Conservation (phyloP, 2,888 invertebrate genomes). For the Thymelicus acteon region DNA sequence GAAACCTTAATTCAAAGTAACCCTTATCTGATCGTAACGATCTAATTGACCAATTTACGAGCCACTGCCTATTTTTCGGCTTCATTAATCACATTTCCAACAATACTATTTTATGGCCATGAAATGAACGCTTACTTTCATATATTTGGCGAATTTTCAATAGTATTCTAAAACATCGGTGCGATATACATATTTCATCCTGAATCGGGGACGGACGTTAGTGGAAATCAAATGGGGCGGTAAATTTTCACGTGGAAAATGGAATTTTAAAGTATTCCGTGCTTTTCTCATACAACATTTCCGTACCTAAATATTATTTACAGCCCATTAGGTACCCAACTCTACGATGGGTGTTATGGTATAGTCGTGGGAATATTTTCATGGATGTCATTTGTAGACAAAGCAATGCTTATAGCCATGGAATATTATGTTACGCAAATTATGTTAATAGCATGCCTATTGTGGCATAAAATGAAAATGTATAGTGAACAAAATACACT, state of each 20-base stretch:
- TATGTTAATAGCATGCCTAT: not conserved
- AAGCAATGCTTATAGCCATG: not conserved
- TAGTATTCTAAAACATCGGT: slow-evolving; percentile 17
- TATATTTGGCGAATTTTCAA: slow-evolving; percentile 15
- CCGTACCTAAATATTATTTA: slow-evolving; percentile 28
- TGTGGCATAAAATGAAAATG: not conserved
- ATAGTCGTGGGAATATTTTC: slow-evolving; percentile 59
- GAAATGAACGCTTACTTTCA: slow-evolving; percentile 10
- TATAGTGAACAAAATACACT: not conserved
- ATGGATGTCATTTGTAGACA: slow-evolving; percentile 2
- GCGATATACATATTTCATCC: slow-evolving; percentile 26
- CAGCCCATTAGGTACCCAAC: slow-evolving; percentile 38
- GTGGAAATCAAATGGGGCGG: slow-evolving; percentile 30
- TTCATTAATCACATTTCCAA: slow-evolving; percentile 32
- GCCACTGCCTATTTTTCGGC: slow-evolving; percentile 20
- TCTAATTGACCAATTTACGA: slow-evolving; percentile 37
- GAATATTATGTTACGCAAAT: not conserved
- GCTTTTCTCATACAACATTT: slow-evolving; percentile 17
- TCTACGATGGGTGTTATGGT: slow-evolving; percentile 33
- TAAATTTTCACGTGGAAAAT: slow-evolving; percentile 27
- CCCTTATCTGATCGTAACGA: slow-evolving; percentile 33
- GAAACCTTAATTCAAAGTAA: slow-evolving; percentile 14
- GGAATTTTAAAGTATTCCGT: slow-evolving; percentile 25
- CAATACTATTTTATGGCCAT: slow-evolving; percentile 21
- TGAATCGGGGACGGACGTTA: slow-evolving; percentile 21